Evolutionary conservation across 2,888 invertebrate genomes (phyloP).

Genomic region (Pheosia tremula): DNA sequence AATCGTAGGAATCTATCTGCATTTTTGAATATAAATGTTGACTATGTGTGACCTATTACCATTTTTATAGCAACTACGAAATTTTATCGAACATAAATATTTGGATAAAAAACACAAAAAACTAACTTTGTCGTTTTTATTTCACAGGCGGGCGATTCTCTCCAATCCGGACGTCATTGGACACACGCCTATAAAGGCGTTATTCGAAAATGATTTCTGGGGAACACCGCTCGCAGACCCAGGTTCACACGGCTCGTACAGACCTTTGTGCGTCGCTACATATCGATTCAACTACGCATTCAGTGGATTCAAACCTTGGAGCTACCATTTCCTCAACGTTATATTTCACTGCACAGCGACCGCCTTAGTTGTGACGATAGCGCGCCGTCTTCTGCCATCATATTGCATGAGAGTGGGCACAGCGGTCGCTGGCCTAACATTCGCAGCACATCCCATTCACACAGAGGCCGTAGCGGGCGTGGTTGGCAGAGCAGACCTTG

Average conservation of each 20-base stretch:
- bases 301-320: slow-evolving; percentile 91
- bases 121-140: slow-evolving; percentile 56
- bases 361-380: slow-evolving; percentile 91
- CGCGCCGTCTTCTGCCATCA: slow-evolving; percentile 87
- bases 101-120: slow-evolving; percentile 10
- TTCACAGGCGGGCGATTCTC: slow-evolving; percentile 95
- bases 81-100: slow-evolving; percentile 9
- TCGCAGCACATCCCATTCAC: slow-evolving; percentile 98
- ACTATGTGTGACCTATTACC: slow-evolving; percentile 15
- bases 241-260: slow-evolving; percentile 98
- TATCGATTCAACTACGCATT: slow-evolving; percentile 93
- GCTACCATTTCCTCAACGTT: slow-evolving; percentile 94
- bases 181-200: slow-evolving; percentile 91
- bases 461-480: slow-evolving; percentile 98
- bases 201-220: slow-evolving; percentile 98
- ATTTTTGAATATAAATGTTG: slow-evolving; percentile 28
- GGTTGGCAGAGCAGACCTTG: slow-evolving; percentile 97
- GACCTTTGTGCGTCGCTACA: slow-evolving; percentile 95
- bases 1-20: slow-evolving; percentile 20
- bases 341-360: slow-evolving; percentile 94
- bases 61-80: slow-evolving; percentile 20
- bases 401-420: slow-evolving; percentile 87
- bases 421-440: slow-evolving; percentile 92
- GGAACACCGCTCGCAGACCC: slow-evolving; percentile 96
- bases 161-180: slow-evolving; percentile 97